phyloP scores from a whole-genome alignment of 2,888 invertebrate genomes.

The Cheiracanthium punctorium region DNA sequence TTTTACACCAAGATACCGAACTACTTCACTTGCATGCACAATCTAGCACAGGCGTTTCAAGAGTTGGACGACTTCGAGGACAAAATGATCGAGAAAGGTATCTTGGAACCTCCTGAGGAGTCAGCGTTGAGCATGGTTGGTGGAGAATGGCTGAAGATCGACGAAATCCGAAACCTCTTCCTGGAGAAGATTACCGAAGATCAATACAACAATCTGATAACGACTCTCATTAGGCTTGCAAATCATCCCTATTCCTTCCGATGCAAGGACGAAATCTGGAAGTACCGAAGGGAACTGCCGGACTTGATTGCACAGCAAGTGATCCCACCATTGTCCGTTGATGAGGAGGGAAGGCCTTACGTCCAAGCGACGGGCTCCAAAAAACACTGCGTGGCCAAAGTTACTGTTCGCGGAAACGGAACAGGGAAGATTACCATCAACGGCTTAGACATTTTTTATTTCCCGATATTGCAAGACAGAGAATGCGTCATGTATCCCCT shows the following conservation, averaged over 20 bases:
- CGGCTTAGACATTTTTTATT: conserved; percentile 85
- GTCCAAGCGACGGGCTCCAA: conserved; percentile 74
- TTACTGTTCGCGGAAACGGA: conserved; percentile 88
- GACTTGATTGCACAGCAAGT: conserved; percentile 17
- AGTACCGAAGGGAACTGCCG: conserved; percentile 79
- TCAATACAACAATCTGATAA: conserved; percentile 83
- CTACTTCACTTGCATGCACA: conserved; percentile 87
- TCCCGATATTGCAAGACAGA: conserved; percentile 84
- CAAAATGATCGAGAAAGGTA: conserved; percentile 81
- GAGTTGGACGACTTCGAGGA: conserved; percentile 84
- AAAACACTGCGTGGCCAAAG: conserved; percentile 80
- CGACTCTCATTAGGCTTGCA: conserved; percentile 83
- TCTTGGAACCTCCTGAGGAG: conserved; percentile 80
- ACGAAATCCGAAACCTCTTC: conserved; percentile 81
- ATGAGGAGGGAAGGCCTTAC: conserved; percentile 75
- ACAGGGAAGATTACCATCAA: conserved; percentile 89
- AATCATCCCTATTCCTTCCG: conserved; percentile 84
- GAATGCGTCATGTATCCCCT: conserved; percentile 86
- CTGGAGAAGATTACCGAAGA: conserved; percentile 80
- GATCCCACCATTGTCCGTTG: conserved; percentile 73
- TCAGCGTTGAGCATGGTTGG: conserved; percentile 78
- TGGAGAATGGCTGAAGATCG: conserved; percentile 82
- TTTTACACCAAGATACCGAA: conserved; percentile 94
- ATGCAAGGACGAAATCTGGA: conserved; percentile 84
- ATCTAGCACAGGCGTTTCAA: conserved; percentile 83